Percentiles rank a stretch among this genome's conserved stretches.
Evolutionary conservation across 2,113 vertebrate genomes (phyloP).

Genomic region (Turdus rufiventris): DNA sequence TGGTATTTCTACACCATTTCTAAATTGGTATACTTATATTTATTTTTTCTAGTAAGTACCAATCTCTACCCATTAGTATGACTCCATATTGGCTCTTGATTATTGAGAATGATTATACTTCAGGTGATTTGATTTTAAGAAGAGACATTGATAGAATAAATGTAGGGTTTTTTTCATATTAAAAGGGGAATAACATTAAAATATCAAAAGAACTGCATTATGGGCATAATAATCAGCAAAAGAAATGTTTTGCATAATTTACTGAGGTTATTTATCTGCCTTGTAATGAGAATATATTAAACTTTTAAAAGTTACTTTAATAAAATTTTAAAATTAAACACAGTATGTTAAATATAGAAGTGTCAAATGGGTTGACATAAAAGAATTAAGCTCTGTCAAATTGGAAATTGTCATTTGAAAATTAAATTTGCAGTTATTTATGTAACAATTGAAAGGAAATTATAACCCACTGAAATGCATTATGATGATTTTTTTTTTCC

Average conservation of each 20-base stretch:
- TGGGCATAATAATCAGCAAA: background rate
- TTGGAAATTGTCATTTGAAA: background rate
- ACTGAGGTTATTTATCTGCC: background rate
- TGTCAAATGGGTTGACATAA: background rate
- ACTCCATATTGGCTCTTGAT: background rate
- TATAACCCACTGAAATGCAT: background rate
- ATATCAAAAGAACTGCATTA: background rate
- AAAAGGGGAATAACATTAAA: background rate
- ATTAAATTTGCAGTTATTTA: background rate
- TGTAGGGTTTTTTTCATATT: background rate
- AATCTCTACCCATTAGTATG: background rate
- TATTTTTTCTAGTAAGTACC: background rate
- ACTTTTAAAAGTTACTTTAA: background rate
- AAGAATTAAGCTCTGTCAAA: background rate
- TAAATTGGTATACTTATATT: background rate
- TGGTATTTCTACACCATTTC: background rate
- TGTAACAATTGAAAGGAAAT: background rate
- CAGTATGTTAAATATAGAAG: background rate
- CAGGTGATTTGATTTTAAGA: background rate
- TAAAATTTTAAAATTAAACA: background rate
- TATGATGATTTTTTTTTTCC: background rate
- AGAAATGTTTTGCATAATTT: background rate
- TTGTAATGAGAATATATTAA: background rate
- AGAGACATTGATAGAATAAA: background rate
- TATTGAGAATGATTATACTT: background rate